Evolutionary conservation across 1,140 invertebrate species (phyloP), one percentile per base, ranked within the genome.

Genomic region (Acyrthosiphon pisum): DNA sequence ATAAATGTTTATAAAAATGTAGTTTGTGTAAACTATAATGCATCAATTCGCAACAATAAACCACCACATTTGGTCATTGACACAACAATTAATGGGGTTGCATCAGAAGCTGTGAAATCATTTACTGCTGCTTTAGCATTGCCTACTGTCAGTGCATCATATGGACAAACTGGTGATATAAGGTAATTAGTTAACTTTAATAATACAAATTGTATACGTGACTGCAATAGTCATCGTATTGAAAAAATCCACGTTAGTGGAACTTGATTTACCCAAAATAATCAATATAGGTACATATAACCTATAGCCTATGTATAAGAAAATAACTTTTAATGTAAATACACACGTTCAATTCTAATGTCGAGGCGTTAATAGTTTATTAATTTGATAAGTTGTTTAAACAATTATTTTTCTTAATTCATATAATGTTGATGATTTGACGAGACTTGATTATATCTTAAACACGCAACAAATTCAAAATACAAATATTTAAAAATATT

Each of bases 101-200:
- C 97, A 6, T 97, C 97, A 0, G 98, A 98, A 95, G 97, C 97
- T 4, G 97, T 98, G 1, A 98, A 98, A 95, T 97, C 97, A 1
- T 97, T 98, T 94, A 97, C 97, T 0, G 96, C 96, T 46, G 97
- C 97, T 6, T 94, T 98, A 83, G 97, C 96, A 1, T 94, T 98
- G 93, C 98, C 98, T 9, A 98, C 98, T 0, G 96, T 98, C 22
- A 97, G 97, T 60, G 97, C 97, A 4, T 97, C 98, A 41, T 98
- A 97, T 94, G 98, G 98, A 0, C 97, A 98, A 94, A 96, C 96
- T 41, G 97, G 97, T 0, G 98, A 98, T 95, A 95, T 98, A 20
- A 95, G 95, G 96, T 96, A 94, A 90, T 26, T 35, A n/a, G 37
- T 30, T n/a, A 14, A 68, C 26, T 68, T 68, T 1, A 18, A 0